A percentile compares a stretch with the other conserved stretches of the same genome.
These are phyloP conservation scores for Oligia fasciuncula DNA, from an alignment of 2,888 invertebrate genomes.

Conservation along the genomic window DNA sequence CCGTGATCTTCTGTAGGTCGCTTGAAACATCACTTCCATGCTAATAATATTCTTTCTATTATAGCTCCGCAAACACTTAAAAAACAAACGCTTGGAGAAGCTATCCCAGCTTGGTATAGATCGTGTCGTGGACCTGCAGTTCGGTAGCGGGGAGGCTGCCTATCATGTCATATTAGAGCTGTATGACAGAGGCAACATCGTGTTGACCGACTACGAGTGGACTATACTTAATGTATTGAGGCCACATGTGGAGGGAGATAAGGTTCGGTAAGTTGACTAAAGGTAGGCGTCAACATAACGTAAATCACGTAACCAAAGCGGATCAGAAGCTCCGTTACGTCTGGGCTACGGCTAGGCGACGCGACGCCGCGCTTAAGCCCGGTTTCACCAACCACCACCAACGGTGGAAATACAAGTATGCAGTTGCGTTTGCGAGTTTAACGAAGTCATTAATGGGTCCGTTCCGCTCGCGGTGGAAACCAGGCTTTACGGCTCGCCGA, in stretches of 20 bases:
- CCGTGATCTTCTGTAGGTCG: too few relatives aligned
- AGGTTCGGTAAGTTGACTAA: slow-evolving; percentile 89
- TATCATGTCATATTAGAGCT: slow-evolving; percentile 98
- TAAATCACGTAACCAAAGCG: too few relatives aligned
- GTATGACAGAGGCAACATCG: slow-evolving; percentile 98
- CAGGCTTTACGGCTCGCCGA: too few relatives aligned
- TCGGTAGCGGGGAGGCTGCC: slow-evolving; percentile 97
- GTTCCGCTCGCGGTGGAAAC: too few relatives aligned
- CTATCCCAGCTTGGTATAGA: slow-evolving; percentile 97
- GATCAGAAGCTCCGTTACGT: too few relatives aligned
- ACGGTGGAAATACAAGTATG: too few relatives aligned
- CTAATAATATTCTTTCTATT: slow-evolving; percentile 63
- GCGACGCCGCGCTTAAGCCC: too few relatives aligned
- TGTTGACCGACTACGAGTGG: slow-evolving; percentile 97
- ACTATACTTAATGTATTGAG: slow-evolving; percentile 97
- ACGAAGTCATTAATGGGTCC: too few relatives aligned
- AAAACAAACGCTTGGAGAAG: slow-evolving; percentile 97
- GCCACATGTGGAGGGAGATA: slow-evolving; percentile 97
- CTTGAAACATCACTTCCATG: not conserved
- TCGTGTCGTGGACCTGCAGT: slow-evolving; percentile 98
- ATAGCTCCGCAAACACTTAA: slow-evolving; percentile 98
- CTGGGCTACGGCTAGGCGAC: too few relatives aligned
- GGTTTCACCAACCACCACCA: too few relatives aligned
- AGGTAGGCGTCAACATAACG: too few relatives aligned
- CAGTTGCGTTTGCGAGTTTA: too few relatives aligned